Evolutionary conservation across 2,888 invertebrate genomes (phyloP), one percentile per base, ranked within the genome.

Genomic region (Ormyrus nitidulus): DNA sequence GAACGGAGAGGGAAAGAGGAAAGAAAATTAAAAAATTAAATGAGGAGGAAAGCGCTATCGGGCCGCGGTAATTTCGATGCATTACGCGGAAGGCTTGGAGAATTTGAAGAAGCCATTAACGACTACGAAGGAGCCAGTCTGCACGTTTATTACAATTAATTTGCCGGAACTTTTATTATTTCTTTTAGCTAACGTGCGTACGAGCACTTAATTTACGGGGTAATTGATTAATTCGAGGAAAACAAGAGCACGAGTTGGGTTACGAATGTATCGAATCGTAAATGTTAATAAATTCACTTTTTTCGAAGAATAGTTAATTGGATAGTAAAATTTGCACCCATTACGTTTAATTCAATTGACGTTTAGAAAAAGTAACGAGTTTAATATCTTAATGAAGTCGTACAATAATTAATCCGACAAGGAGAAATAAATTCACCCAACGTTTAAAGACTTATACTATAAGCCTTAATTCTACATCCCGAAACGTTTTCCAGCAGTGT

Each of bases 101-200:
- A 78, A 78, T 73, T 78, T 68, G 44, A 72, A 78, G 56, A 61
- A 68, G 59, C 58, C 46, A 59, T 72, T 66, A 71, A 56, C 54
- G 44, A 64, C 51, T 11, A 54, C 53, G 49, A n/a, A 48, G 49
- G 44, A 51, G 11, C 44, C 6, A n/a, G 34, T 10, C 44, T 19
- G 66, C 6, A 9, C 34, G 66, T 66, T 66, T 68, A 61, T 54
- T 72, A 61, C 71, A 54, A 68, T 78, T 78, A 72, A 72, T 78
- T 72, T 72, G 59, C 2, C 53, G 70, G 58, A 58, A 69, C 54
- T 56, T 46, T 62, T 61, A 13, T 19, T 11, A 6, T 53, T n/a
- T 64, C 13, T 13, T 58, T 9, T 19, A 19, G 59, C 34, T 53
- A 53, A 8, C 34, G 66, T 48, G 7, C 51, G 51, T 6, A 13